Base-by-base conservation (phyloP, 30 jellyfish, hydroid and myxozoan species). In the Nemopilema nomurai region DNA sequence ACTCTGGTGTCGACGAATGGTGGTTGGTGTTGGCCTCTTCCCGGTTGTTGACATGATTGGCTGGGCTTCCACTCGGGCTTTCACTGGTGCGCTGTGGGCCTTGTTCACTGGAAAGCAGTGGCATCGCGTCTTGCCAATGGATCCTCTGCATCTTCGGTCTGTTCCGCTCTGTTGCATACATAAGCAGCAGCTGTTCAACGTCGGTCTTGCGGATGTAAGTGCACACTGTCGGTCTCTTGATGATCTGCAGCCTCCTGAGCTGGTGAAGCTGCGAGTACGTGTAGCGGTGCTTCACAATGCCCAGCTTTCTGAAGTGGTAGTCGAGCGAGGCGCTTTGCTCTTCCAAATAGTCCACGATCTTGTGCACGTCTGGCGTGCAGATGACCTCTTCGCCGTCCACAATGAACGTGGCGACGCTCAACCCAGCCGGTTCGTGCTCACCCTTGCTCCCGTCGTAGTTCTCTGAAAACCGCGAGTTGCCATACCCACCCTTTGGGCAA, bases 281-380 rank as follows among this genome's bases (percentile, higher is more conserved):
- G 65, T 89, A 94, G 67, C 99, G 72, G 49, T 84, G 95, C 73
- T 94, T 94, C 69, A 73, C 89, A 41, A 94, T 94, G 62, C 99
- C 99, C 20, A 94, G 89, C 80, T 94, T 94, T 64, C 99, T 67
- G 69, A 94, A 94, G 76, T 94, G 99, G 74, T 94, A 94, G 69
- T 94, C 99, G 1, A 94, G 90, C 21, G 99, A 94, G 1, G 99
- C 99, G 71, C 99, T 94, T 79, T 94, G 99, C 86, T 94, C 99
- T 62, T 94, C 99, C 4, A 94, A 65, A 68, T 81, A 94, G 67
- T 94, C 99, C 3, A 94, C 99, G 41, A 94, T 81, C 77, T 86
- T 85, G 84, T 94, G 99, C 49, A 94, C 99, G 66, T 94, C 99
- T 29, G 99, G 99, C 18, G 96, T 87, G 65, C 97, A 89, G 28